Evolutionary conservation across 2,888 invertebrate genomes (phyloP).

Genomic region (Willowsia nigromaculata): DNA sequence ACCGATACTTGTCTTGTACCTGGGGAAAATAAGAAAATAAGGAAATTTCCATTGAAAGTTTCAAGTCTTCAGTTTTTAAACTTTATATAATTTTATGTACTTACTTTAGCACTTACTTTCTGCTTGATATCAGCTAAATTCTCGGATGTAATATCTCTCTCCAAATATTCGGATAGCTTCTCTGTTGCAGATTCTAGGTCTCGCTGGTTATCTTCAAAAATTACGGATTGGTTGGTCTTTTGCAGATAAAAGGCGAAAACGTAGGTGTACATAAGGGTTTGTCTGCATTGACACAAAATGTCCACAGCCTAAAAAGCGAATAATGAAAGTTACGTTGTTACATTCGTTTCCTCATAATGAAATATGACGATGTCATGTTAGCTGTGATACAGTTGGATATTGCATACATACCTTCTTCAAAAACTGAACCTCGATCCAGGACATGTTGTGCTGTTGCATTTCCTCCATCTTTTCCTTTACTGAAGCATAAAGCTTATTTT

Average conservation of each 20-base stretch:
- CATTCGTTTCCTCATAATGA: no score
- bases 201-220: conserved; percentile 99
- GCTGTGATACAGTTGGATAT: not conserved
- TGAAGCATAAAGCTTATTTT: conserved; percentile 93
- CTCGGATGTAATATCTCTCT: conserved; percentile 98
- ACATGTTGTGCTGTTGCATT: conserved; percentile 99
- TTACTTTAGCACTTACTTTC: conserved; percentile 94
- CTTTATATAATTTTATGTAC: not conserved
- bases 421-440: conserved; percentile 99
- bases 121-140: conserved; percentile 98
- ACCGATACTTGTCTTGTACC: conserved; percentile 84
- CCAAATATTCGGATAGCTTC: conserved; percentile 97
- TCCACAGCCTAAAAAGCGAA: conserved; percentile 87
- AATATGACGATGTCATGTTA: no score
- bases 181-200: conserved; percentile 99
- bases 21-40: conserved; percentile 49
- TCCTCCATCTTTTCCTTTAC: conserved; percentile 99
- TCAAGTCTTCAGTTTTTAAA: no score
- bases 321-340: no score
- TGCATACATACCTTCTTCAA: conserved; percentile 86
- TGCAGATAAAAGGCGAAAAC: conserved; percentile 99
- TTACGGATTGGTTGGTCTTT: conserved; percentile 99
- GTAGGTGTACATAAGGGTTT: conserved; percentile 99
- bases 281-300: conserved; percentile 97
- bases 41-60: no score